Percentiles rank a stretch among this genome's conserved stretches.
Evolutionary conservation across 2,888 invertebrate species (phyloP).

Genomic region (Lucinisca nassula): DNA sequence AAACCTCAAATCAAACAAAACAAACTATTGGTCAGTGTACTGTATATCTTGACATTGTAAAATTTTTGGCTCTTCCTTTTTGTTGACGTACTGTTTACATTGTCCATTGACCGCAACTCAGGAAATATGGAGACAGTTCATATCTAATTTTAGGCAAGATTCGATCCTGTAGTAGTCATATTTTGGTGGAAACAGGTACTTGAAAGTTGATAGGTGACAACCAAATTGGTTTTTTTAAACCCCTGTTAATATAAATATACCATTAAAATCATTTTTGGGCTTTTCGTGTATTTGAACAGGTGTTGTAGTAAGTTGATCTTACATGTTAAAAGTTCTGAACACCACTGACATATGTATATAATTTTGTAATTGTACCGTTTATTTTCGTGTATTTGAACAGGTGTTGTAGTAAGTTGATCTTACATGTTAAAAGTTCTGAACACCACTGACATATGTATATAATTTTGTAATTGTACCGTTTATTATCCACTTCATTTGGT

Average conservation of each 20-base stretch:
- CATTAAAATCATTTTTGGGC: neutral
- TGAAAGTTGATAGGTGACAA: neutral
- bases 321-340: no score
- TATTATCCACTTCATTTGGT: no score
- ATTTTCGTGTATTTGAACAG: neutral
- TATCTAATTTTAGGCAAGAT: neutral
- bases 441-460: no score
- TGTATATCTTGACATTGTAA: no score
- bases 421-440: no score
- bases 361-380: no score
- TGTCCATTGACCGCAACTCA: neutral
- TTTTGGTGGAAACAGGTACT: constrained; percentile 3
- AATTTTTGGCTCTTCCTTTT: neutral
- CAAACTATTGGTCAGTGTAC: no score
- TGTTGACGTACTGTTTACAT: neutral
- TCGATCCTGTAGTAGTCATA: neutral
- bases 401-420: neutral
- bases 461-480: no score
- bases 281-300: neutral
- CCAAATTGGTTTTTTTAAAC: neutral
- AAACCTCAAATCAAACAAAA: no score
- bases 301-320: neutral
- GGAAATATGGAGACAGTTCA: neutral
- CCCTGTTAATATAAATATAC: neutral
- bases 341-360: no score